Conservation (phyloP, 2,113 vertebrate species). For the Deroptyus accipitrinus region DNA sequence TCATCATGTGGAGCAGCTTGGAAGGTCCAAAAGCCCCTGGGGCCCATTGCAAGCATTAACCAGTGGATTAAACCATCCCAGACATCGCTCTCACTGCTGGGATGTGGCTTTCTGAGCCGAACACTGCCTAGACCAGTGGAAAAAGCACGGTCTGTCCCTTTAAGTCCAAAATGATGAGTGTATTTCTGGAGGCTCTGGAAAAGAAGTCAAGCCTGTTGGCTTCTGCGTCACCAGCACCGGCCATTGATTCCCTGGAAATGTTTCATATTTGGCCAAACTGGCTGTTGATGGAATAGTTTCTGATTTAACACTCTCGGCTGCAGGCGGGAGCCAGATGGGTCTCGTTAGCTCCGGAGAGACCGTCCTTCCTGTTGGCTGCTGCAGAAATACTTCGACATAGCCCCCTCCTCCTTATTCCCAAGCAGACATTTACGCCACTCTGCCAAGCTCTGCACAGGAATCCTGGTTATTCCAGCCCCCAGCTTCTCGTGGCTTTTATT, state of each 20-base stretch:
- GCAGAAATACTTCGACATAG: conserved; percentile 31
- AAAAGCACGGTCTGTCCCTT: not conserved
- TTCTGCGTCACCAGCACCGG: conserved; percentile 54
- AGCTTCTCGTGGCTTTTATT: not conserved
- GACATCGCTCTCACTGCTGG: not conserved
- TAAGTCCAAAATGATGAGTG: conserved; percentile 42
- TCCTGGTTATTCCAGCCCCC: conserved; percentile 31
- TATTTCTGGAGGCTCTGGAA: conserved; percentile 66
- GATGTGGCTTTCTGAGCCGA: not conserved
- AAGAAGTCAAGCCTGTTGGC: conserved; percentile 69
- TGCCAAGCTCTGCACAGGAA: conserved; percentile 31
- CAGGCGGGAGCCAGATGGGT: conserved; percentile 62
- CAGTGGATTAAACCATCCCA: conserved; percentile 32
- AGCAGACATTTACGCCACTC: conserved; percentile 1
- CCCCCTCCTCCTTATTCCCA: conserved; percentile 42
- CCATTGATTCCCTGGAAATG: conserved; percentile 70
- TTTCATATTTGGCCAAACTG: conserved; percentile 72
- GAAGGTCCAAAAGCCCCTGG: conserved; percentile 1
- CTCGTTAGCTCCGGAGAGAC: conserved; percentile 55
- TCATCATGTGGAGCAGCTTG: conserved; percentile 17
- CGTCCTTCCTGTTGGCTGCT: conserved; percentile 37
- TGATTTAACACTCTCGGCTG: conserved; percentile 66
- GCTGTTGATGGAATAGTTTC: conserved; percentile 71
- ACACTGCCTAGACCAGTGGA: rapidly evolving
- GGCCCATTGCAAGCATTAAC: conserved; percentile 19